Percentiles rank a stretch among this genome's conserved stretches.
Conservation (phyloP, 2,797 vertebrate species). For the Geotrypetes seraphini region DNA sequence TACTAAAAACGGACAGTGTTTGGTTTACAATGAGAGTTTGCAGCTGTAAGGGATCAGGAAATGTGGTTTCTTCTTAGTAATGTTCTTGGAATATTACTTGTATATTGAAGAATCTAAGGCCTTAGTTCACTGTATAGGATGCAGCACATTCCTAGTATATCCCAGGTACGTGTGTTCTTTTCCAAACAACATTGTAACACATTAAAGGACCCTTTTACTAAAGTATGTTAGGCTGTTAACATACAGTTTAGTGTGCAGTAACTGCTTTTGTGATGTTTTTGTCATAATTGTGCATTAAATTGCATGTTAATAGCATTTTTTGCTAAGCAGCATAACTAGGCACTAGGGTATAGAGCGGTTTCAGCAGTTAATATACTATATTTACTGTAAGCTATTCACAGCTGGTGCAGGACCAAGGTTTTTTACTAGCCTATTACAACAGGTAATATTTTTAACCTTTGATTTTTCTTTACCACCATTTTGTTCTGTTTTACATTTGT, state of each 20-base stretch:
- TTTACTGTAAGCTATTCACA: conserved; percentile 5
- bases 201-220: conserved; percentile 1
- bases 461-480: not conserved
- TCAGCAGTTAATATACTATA: no score
- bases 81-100: conserved; percentile 10
- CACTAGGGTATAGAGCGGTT: no score
- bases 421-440: no score
- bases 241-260: no score
- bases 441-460: not conserved
- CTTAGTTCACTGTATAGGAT: conserved; percentile 4
- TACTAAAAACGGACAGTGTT: conserved; percentile 10
- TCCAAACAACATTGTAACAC: not conserved
- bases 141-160: not conserved
- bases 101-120: conserved; percentile 3
- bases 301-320: no score
- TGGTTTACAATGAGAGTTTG: conserved; percentile 11
- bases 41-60: conserved; percentile 22
- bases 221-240: no score
- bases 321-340: no score
- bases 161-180: not conserved
- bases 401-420: no score
- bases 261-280: no score
- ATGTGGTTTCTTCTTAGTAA: conserved; percentile 11
- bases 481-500: no score
- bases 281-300: no score